phyloP scores from a whole-genome alignment of 1,140 invertebrate genomes.

The Cotesia chilonis region DNA sequence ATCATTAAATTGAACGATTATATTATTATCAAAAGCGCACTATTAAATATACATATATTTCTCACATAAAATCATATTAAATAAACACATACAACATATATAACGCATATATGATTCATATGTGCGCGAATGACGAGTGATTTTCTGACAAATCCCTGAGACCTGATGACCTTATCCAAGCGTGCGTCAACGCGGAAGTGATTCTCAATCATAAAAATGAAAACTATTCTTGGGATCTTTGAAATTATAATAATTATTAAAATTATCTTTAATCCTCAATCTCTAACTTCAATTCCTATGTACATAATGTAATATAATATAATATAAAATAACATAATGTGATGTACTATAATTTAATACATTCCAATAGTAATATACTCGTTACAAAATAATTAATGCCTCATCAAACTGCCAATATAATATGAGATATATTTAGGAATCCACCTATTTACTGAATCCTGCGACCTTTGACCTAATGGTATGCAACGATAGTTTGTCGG shows the following conservation, averaged over 20 bases:
- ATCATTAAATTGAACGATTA: too few relatives aligned
- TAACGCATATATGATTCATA: constrained; percentile 11
- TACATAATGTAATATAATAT: too few relatives aligned
- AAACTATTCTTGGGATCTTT: neutral
- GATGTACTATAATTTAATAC: too few relatives aligned
- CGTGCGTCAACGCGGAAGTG: constrained; percentile 16
- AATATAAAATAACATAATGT: too few relatives aligned
- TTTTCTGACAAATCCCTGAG: constrained; percentile 12
- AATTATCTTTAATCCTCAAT: too few relatives aligned
- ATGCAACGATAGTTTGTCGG: constrained; percentile 39
- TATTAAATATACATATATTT: neutral
- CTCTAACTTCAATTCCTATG: neutral
- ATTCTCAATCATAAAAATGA: neutral
- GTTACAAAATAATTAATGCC: neutral
- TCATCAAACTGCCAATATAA: too few relatives aligned
- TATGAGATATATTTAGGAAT: neutral
- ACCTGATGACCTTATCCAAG: constrained; percentile 8
- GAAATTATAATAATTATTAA: too few relatives aligned
- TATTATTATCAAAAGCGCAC: neutral
- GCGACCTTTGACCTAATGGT: constrained; percentile 41
- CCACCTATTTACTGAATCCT: constrained; percentile 9
- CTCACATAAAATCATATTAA: neutral
- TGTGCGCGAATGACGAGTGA: constrained; percentile 9
- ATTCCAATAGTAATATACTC: too few relatives aligned
- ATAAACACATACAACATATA: neutral